Percentiles rank a stretch among this genome's conserved stretches.
These are phyloP conservation scores for Apoda limacodes DNA, from an alignment of 2,888 invertebrate species.

Conservation along the genomic window DNA sequence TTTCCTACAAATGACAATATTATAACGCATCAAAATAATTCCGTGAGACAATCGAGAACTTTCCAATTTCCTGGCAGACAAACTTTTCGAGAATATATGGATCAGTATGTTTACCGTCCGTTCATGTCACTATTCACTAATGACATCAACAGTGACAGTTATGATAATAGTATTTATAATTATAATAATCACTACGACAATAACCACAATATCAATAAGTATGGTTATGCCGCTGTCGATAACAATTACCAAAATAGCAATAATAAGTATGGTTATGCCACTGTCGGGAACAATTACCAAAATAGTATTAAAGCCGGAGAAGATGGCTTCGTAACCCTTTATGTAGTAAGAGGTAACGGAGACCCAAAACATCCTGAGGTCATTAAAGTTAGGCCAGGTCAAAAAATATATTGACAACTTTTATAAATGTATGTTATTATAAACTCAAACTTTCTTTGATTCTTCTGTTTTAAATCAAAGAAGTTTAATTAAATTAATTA, in stretches of 20 bases:
- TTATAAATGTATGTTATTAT: no score
- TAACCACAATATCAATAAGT: conserved; percentile 14
- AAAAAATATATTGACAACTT: conserved; percentile 17
- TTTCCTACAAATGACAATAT: conserved; percentile 22
- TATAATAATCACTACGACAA: conserved; percentile 12
- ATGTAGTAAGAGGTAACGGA: conserved; percentile 56
- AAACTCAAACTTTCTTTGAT: no score
- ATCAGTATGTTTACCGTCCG: conserved; percentile 4
- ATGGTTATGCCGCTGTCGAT: conserved; percentile 12
- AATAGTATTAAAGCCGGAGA: conserved; percentile 22
- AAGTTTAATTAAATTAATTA: no score
- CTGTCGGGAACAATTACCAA: conserved; percentile 19
- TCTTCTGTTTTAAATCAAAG: no score
- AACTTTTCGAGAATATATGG: background rate
- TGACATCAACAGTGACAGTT: conserved; percentile 6
- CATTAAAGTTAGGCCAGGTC: conserved; percentile 42
- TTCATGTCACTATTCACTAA: background rate
- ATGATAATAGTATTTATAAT: conserved; percentile 18
- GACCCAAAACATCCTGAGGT: conserved; percentile 59
- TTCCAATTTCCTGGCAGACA: conserved; percentile 22
- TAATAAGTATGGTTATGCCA: conserved; percentile 27
- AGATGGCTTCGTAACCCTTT: conserved; percentile 32
- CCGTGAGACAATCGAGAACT: no score
- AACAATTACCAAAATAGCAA: conserved; percentile 15
- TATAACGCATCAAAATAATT: background rate